phyloP scores from a whole-genome alignment of 2,888 invertebrate species.

The Epirrita christyi region DNA sequence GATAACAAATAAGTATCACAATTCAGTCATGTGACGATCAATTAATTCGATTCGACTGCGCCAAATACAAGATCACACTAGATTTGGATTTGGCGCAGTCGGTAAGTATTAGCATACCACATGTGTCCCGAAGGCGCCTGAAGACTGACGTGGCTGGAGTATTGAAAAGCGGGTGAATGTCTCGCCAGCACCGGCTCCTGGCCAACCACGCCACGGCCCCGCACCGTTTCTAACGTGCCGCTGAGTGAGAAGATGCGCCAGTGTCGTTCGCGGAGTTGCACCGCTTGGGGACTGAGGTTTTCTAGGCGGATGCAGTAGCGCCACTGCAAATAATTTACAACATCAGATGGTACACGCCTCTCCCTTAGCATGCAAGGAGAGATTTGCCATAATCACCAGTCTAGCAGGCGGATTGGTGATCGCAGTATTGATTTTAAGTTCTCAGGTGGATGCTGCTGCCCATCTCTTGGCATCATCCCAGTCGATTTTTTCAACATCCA shows the following conservation, averaged over 20 bases:
- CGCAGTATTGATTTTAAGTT: too few species aligned
- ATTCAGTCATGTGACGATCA: neutral
- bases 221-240: slow-evolving; percentile 96
- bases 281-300: slow-evolving; percentile 94
- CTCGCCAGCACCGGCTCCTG: slow-evolving; percentile 97
- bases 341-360: too few species aligned
- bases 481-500: too few species aligned
- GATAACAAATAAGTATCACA: neutral
- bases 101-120: slow-evolving; percentile 86
- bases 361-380: too few species aligned
- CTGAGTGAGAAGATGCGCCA: slow-evolving; percentile 98
- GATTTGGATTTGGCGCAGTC: neutral
- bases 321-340: slow-evolving; percentile 86
- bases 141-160: slow-evolving; percentile 98
- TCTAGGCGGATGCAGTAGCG: slow-evolving; percentile 98
- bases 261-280: slow-evolving; percentile 97
- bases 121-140: slow-evolving; percentile 99
- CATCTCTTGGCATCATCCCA: too few species aligned
- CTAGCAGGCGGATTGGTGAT: too few species aligned
- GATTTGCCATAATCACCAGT: too few species aligned
- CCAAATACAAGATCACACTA: neutral
- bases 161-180: slow-evolving; percentile 97
- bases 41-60: neutral
- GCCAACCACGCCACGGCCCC: slow-evolving; percentile 98
- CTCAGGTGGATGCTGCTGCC: too few species aligned